Percentiles rank a stretch among this genome's conserved stretches.
These are phyloP conservation scores for Amblyraja radiata DNA, from an alignment of 2,797 vertebrate species.

Conservation along the genomic window DNA sequence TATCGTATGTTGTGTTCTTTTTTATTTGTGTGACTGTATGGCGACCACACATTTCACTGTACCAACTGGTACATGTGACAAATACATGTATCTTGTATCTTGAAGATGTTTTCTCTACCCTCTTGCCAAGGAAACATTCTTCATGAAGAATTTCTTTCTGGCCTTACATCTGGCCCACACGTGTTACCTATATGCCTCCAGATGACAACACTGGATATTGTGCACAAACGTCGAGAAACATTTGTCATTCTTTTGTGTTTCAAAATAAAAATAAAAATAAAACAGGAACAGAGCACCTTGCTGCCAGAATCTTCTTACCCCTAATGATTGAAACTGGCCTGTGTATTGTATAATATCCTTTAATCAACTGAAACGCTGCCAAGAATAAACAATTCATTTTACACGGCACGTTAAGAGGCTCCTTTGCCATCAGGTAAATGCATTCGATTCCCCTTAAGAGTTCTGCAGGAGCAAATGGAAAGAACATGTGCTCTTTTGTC, in stretches of 20 bases:
- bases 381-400: too few species aligned
- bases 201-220: not conserved
- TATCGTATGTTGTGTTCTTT: too few species aligned
- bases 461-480: not conserved
- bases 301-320: not conserved
- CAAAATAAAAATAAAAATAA: not conserved
- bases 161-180: not conserved
- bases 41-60: too few species aligned
- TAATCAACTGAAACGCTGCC: not conserved
- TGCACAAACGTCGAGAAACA: not conserved
- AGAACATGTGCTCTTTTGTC: not conserved
- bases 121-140: not conserved
- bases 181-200: not conserved
- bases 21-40: too few species aligned
- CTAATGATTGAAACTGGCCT: too few species aligned
- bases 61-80: too few species aligned
- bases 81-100: too few species aligned
- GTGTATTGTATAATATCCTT: not conserved
- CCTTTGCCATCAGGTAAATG: constrained; percentile 19
- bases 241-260: not conserved
- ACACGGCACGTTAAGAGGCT: not conserved
- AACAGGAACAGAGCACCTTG: not conserved
- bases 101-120: not conserved
- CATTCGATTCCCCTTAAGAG: not conserved
- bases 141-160: not conserved